Base-by-base conservation (phyloP, 1,140 invertebrate species). In the Drosophila mojavensis region DNA sequence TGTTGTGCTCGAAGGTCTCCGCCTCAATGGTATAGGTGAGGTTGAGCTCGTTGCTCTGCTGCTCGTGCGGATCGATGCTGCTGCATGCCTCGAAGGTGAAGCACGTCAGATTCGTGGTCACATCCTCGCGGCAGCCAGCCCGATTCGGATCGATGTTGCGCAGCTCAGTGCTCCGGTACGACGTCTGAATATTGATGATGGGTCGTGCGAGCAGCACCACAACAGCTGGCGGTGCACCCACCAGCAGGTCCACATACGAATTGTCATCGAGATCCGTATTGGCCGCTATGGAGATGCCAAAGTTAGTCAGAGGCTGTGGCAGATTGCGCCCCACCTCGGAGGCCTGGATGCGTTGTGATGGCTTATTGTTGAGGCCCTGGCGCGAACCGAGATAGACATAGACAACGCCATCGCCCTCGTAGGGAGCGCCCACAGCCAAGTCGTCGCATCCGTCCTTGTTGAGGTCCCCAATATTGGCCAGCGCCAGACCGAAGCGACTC, bases 361-460 rank as follows among this genome's bases (percentile, higher is more conserved):
- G 96, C 91, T 95, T 95, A 5, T 92, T 91, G 51, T 95, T 94
- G 1, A 98, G 93, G 1, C 97, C 97, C 76, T 95, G 94, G 51
- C 93, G 94, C 28, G 95, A 95, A 6, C 97, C 97, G 66, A 98
- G 93, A 93, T 96, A 98, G 78, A 99, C 97, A 86, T 98, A 98
- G 48, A 99, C 95, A 3, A 95, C 96, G 15, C 96, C 97, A 75
- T 95, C 94, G 2, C 94, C 95, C 92, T 98, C 97, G 91, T 98
- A 98, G 0, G 98, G 98, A 24, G 98, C 97, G 15, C 98, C 98
- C 60, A 99, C 95, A 0, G 97, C 97, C 51, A 99, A 93, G 92
- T 99, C 98, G 80, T 97, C 96, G 88, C 95, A 97, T 0, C 96
- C 95, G 92, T 99, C 98, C 92, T 96, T 97, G 91, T 99, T 98